These are phyloP conservation scores for Nebria salina DNA, from an alignment of 2,888 invertebrate genomes.

Conservation along the genomic window DNA sequence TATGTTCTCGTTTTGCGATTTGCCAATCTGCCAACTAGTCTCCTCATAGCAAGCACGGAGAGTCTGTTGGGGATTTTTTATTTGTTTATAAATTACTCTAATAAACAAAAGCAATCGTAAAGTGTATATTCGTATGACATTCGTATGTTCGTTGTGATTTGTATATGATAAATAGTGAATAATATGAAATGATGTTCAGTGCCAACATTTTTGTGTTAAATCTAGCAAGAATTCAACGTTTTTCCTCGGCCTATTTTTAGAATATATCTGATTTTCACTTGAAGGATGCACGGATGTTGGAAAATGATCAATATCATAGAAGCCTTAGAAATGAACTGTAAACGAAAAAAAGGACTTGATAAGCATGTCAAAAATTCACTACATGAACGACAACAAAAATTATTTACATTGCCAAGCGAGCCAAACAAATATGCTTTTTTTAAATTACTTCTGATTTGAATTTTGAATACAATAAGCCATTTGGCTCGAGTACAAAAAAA, in stretches of 20 bases:
- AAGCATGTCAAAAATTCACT: not conserved
- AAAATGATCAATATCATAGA: constrained; percentile 1
- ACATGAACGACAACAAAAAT: not conserved
- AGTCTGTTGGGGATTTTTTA: not conserved
- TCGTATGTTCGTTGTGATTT: no score
- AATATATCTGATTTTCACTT: not conserved
- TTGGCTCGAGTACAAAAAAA: no score
- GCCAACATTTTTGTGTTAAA: not conserved
- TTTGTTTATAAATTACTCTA: not conserved
- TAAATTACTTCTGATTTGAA: no score
- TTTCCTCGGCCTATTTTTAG: not conserved
- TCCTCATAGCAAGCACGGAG: not conserved
- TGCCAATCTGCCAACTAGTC: not conserved
- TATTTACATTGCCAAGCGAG: no score
- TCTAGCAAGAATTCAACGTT: not conserved
- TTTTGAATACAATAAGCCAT: no score
- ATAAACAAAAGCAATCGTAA: not conserved
- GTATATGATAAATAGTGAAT: no score
- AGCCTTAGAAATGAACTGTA: not conserved
- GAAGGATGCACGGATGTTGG: not conserved
- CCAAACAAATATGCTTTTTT: no score
- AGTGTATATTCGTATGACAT: not conserved
- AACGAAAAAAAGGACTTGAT: not conserved
- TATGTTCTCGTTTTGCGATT: not conserved
- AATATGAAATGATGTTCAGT: no score